Evolutionary conservation across 2,888 invertebrate genomes (phyloP), one percentile per base, ranked within the genome.

Genomic region (Ornithoptera priamus): DNA sequence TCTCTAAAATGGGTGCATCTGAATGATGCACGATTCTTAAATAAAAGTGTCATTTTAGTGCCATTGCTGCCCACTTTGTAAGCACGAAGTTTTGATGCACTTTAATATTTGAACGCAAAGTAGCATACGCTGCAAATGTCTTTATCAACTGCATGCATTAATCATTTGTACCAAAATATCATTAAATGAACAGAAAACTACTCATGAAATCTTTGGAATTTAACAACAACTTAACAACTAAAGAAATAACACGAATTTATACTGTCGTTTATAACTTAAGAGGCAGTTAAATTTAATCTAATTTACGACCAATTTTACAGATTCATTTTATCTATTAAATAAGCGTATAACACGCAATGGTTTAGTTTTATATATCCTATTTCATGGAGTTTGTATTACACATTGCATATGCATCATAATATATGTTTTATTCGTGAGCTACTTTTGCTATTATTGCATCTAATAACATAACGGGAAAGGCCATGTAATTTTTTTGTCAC

Each of bases 1-100:
- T 65, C 66, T 58, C 62, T 62, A 66, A 71, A 69, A 76, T 76
- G 74, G 76, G 75, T 72, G 67, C 70, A 67, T 46, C 65, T 67
- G 69, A 71, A 68, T 66, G 68, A 66, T 81, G 80, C 89, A 90
- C 90, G 91, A 90, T 82, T 89, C 84, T 81, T 81, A 77, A 85
- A 90, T 89, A 89, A 90, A 89, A 85, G 83, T 83, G 85, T 85
- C 82, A 80, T 79, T 75, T 76, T 77, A 77, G 77, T 77, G 78
- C 78, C 77, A 77, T 74, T 78, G 81, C 76, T 74, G 75, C 76
- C 78, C 74, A 75, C 75, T 76, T 68, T 30, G 74, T 75, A 74
- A 75, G 73, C 72, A 71, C 57, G 57, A 65, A 67, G 62, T 74
- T 67, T 73, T 58, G 46, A 53, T 10, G 62, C 66, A 36, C n/a